Evolutionary conservation across 1,140 invertebrate genomes (phyloP).

Genomic region (Mya arenaria): DNA sequence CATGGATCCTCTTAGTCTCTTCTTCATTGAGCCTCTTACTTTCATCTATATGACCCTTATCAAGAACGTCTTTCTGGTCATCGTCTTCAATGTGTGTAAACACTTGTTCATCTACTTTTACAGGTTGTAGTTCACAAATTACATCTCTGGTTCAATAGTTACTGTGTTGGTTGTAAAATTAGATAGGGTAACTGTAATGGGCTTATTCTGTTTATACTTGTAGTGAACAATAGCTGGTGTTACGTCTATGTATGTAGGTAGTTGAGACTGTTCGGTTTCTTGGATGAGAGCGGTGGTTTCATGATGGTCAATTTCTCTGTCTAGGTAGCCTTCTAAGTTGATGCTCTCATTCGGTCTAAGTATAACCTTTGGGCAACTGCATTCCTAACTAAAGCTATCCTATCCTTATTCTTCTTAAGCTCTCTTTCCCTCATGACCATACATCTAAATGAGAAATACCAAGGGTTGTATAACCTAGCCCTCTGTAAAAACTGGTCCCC

Average conservation of each 20-base stretch:
- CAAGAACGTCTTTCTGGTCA: background rate
- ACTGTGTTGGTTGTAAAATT: background rate
- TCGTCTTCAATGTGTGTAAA: background rate
- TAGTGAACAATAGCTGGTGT: no score
- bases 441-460: conserved; percentile 13
- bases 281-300: no score
- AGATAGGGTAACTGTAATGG: background rate
- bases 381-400: background rate
- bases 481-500: background rate
- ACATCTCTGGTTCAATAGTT: background rate
- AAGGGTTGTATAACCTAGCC: conserved; percentile 4
- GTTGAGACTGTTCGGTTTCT: no score
- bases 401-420: background rate
- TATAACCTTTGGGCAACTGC: background rate
- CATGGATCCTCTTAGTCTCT: background rate
- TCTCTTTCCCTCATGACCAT: background rate
- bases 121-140: conserved; percentile 24
- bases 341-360: background rate
- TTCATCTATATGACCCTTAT: conserved; percentile 6
- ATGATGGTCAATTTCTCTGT: no score
- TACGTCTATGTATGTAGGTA: no score
- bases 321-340: background rate
- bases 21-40: background rate
- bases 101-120: background rate
- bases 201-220: background rate